Evolutionary conservation across 2,113 vertebrate species (phyloP).

Genomic region (Apteryx owenii): DNA sequence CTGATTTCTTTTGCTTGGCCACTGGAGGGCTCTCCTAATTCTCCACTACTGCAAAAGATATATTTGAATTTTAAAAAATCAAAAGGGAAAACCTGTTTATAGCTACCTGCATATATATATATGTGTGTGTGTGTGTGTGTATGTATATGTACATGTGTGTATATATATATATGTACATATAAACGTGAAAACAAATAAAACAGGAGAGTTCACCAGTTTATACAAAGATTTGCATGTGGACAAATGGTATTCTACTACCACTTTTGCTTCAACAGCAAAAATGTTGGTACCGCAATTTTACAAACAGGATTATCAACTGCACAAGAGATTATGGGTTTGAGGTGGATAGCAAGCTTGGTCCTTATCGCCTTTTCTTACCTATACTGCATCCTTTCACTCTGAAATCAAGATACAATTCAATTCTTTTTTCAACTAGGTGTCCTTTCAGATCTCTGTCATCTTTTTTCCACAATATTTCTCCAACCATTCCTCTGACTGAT

Average conservation of each 20-base stretch:
- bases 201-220: not conserved
- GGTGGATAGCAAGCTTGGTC: not conserved
- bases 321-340: not conserved
- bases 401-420: not conserved
- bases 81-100: not conserved
- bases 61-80: not conserved
- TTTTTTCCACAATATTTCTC: not conserved
- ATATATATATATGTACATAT: no score
- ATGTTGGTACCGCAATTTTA: not conserved
- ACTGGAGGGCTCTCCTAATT: constrained; percentile 62
- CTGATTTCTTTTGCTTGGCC: not conserved
- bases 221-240: not conserved
- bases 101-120: not conserved
- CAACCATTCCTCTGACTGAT: not conserved
- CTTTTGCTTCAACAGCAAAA: not conserved
- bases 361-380: not conserved
- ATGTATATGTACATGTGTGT: no score
- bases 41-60: not conserved
- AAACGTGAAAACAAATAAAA: not conserved
- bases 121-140: no score
- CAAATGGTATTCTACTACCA: not conserved
- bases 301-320: not conserved
- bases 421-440: not conserved
- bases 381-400: accelerated
- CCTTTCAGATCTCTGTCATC: not conserved